Evolutionary conservation across 2,888 invertebrate genomes (phyloP), one percentile per base, ranked within the genome.

Genomic region (Leucophora obtusa): DNA sequence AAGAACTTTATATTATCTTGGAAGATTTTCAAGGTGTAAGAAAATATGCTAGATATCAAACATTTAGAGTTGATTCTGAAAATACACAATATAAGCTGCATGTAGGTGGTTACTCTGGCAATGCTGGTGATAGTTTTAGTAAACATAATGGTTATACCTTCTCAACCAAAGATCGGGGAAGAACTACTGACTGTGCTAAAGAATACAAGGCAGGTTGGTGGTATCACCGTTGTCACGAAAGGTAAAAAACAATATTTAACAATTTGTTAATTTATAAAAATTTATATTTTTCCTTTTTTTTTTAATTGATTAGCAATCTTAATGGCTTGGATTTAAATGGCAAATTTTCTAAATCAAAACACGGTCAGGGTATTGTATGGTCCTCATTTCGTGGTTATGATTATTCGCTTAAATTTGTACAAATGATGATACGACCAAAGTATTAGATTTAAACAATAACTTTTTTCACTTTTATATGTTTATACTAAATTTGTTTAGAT

Each of bases 361-460:
- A 38, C 11, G 38, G 38, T 2, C 11, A 38, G 14, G 38, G 38
- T 38, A 38, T 38, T 11, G 11, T 38, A 14, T 38, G 38, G 38
- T 38, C 38, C 6, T 11, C 38, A 15, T 62, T 62, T 28, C 47
- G 47, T 62, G 62, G 62, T 18, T 62, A 14, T 17, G 28, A 69
- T 8, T 54, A 66, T 21, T 66, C 66, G 3, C 54, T 53, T 7
- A 54, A 54, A 51, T 65, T 51, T 9, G 51, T 53, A 7, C 54
- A 66, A 54, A 54, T 54, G 53, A 68, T 68, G 66, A 51, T 63
- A 63, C 33, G 63, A 14, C 63, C 50, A 17, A 28, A 38, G 14
- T 38, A 38, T 28, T 38, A 9, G 4, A 38, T 28, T 28, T 24
- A 5, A 24, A 24, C 24, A 24, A 24, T 5, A 24, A 2, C 2